These are phyloP conservation scores for Pseudomyrmex flavicornis DNA, from an alignment of 1,140 invertebrate genomes.

Conservation along the genomic window DNA sequence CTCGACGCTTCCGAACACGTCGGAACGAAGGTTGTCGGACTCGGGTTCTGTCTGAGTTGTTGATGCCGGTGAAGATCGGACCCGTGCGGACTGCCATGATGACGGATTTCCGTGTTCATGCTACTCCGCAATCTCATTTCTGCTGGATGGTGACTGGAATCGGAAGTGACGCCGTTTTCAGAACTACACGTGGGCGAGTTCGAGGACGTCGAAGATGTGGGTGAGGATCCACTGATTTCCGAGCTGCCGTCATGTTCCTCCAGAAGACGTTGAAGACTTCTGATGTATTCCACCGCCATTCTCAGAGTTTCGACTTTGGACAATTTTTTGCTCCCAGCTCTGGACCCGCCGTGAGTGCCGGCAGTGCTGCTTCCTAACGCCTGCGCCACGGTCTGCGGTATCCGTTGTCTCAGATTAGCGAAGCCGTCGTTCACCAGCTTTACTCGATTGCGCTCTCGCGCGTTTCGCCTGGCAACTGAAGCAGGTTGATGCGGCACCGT, in stretches of 20 bases:
- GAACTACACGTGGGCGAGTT: conserved; percentile 64
- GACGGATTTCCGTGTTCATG: conserved; percentile 61
- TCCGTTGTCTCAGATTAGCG: conserved; percentile 94
- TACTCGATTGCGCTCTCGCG: conserved; percentile 96
- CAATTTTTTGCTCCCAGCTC: conserved; percentile 91
- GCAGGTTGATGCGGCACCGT: conserved; percentile 88
- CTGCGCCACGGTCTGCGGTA: conserved; percentile 91
- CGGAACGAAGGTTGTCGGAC: conserved; percentile 79
- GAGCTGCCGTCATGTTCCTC: conserved; percentile 88
- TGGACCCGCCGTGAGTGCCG: conserved; percentile 87
- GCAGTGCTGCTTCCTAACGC: conserved; percentile 85
- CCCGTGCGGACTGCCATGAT: conserved; percentile 76
- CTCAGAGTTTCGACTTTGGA: conserved; percentile 98
- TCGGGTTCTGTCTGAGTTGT: conserved; percentile 76
- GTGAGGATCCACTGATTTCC: conserved; percentile 68
- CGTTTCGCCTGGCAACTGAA: conserved; percentile 95
- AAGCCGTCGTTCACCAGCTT: conserved; percentile 98
- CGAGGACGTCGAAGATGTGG: conserved; percentile 71
- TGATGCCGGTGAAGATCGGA: conserved; percentile 76
- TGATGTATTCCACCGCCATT: conserved; percentile 97
- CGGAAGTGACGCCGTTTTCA: conserved; percentile 40
- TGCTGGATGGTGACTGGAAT: conserved; percentile 50
- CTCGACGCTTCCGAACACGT: conserved; percentile 90
- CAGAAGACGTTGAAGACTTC: conserved; percentile 93
- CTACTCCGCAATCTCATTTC: conserved; percentile 69